Base-by-base conservation (phyloP, 2,888 invertebrate genomes). In the Apeira syringaria region DNA sequence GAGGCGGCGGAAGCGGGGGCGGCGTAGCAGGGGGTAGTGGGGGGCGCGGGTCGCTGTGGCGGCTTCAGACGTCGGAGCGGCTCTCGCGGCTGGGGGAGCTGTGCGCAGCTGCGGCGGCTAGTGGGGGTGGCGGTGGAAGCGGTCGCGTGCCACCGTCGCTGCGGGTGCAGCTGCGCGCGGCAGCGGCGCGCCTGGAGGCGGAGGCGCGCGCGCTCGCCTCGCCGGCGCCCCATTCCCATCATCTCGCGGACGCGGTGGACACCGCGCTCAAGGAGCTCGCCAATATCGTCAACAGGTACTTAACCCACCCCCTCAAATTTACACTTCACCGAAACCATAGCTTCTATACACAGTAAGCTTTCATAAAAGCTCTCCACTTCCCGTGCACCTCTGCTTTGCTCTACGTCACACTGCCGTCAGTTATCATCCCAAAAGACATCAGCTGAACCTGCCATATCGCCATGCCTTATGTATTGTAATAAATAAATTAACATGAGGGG, bases 41-140 rank as follows among this genome's bases (percentile, higher is more conserved):
- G 36, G 78, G 77, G 5, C 80, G 82, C 55, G 84, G 86, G 3
- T 82, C 84, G 27, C 69, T 84, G 39, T 87, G 88, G 88, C 81
- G 89, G 20, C 73, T 86, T 56, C 86, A 84, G 67, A 79, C 85
- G 48, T 75, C 86, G 22, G 88, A 87, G 73, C 80, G 86, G 25
- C 70, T 96, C 33, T 95, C 96, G 59, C 91, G 95, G 55, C 91
- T 98, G 63, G 95, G 97, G 68, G 93, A 97, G 82, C 92, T 94
- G 63, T 94, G 94, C 58, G 96, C 96, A 66, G 95, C 96, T 8
- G 98, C 98, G 13, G 71, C 65, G 13, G 24, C 24, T 2, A 6
- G 8, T n/a, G 24, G 24, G 9, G 95, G 97, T 68, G 97, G 24
- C 1, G 24, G 9, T 0, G 61, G 40, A 60, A 92, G 92, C 45